Conservation (phyloP, 1,140 invertebrate species). For the Physella acuta region DNA sequence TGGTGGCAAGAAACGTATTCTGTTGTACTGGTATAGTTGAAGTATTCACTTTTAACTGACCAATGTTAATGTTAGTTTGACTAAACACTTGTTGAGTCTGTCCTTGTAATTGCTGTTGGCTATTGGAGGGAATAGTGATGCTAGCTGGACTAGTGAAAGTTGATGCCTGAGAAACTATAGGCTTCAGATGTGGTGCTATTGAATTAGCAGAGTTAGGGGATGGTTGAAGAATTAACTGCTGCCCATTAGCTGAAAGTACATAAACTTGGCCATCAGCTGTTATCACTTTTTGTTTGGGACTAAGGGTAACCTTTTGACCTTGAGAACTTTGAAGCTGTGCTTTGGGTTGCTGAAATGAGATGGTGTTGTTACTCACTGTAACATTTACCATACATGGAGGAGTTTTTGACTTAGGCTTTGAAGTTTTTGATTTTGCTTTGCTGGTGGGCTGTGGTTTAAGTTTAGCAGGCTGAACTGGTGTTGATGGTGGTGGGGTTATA, state of each 20-base stretch:
- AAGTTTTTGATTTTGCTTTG: neutral
- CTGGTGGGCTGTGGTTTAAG: neutral
- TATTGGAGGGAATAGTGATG: neutral
- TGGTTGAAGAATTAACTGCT: conserved; percentile 13
- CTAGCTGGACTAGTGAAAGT: neutral
- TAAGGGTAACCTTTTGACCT: conserved; percentile 8
- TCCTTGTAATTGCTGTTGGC: neutral
- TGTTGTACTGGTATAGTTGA: neutral
- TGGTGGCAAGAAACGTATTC: neutral
- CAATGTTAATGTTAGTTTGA: neutral
- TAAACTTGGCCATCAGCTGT: conserved; percentile 14
- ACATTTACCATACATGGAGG: conserved; percentile 1
- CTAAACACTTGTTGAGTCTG: neutral
- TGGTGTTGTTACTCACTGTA: conserved; percentile 3
- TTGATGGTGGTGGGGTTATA: neutral
- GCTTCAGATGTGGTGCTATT: neutral
- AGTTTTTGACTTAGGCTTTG: conserved; percentile 6
- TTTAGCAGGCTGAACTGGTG: neutral
- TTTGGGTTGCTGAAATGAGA: neutral
- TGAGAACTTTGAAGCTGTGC: neutral
- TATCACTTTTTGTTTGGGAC: conserved; percentile 6
- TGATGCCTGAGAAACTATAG: neutral
- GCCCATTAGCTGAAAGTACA: conserved; percentile 12
- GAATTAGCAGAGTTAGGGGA: neutral
- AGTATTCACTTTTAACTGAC: neutral